These are phyloP conservation scores for Morone chrysops DNA, from an alignment of 2,113 vertebrate genomes.

Conservation along the genomic window DNA sequence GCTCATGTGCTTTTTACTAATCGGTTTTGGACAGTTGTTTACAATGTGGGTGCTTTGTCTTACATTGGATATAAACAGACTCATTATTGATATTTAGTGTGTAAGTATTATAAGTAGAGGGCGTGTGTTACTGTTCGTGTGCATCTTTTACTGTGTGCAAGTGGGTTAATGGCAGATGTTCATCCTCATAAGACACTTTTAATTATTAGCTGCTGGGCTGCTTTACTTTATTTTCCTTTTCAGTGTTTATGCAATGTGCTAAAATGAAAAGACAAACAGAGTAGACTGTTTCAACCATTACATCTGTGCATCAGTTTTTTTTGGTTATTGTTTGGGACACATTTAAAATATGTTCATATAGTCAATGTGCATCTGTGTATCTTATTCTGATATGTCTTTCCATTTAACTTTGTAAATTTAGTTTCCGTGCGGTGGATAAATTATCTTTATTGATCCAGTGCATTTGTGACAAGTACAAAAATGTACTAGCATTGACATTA, in stretches of 20 bases:
- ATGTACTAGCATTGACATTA: neutral
- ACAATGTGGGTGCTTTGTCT: neutral
- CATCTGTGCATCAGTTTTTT: neutral
- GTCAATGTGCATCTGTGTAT: neutral
- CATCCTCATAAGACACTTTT: neutral
- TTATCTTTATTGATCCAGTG: neutral
- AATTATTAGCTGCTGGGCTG: neutral
- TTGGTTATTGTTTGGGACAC: neutral
- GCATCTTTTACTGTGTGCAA: neutral
- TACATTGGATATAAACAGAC: neutral
- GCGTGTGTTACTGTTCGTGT: neutral
- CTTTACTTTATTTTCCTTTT: neutral
- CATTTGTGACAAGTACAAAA: neutral
- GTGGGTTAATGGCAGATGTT: neutral
- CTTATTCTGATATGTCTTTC: neutral
- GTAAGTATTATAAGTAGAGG: neutral
- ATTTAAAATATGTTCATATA: neutral
- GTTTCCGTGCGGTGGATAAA: neutral
- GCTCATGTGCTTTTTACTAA: slow-evolving; percentile 12
- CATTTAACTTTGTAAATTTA: neutral
- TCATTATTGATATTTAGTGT: neutral
- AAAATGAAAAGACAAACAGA: neutral
- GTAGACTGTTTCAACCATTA: neutral
- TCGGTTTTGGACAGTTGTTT: slow-evolving; percentile 5
- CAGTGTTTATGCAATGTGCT: neutral